Base-by-base conservation (phyloP, 2,113 vertebrate species). In the Notarius lentiginosus region DNA sequence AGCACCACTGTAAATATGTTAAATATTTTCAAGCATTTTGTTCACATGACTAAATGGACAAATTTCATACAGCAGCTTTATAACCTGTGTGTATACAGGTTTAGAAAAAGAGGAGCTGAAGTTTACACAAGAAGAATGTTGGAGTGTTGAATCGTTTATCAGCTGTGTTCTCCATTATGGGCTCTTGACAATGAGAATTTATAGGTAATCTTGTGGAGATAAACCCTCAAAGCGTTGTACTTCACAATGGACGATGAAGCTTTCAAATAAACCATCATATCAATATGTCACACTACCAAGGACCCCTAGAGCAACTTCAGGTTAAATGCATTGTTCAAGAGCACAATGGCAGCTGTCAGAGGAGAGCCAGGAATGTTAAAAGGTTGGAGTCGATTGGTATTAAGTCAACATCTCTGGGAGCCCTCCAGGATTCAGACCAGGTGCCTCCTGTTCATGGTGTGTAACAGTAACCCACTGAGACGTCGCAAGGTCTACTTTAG, bases 281-380 rank as follows among this genome's bases (percentile, higher is more conserved):
- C 83, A 75, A 18, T 60, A 84, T 22, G 27, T 49, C 56, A 27
- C 30, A 49, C 73, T 79, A 51, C 24, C n/a, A 79, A 63, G 47
- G 60, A 77, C 73, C 84, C 22, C 34, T 49, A 75, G 18, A 85
- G 72, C 51, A 27, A 30, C 34, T 77, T 63, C 8, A 56, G 72
- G 58, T 85, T 65, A 76, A 85, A 61, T 20, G 5, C 56, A 76
- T 85, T 85, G 72, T 85, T 85, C 58, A 85, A 27, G 58, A 85
- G 60, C 47, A 85, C 73, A 85, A 65, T 85, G 58, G 73, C 11
- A 51, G n/a, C 72, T 85, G 73, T 65, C 58, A 65, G 41, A 51
- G 56, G 24, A 84, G 76, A 60, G 73, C 17, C 41, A 65, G 18
- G 41, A 79, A 65, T 51, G 9, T 61, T 85, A 79, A 77, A 79